These are phyloP conservation scores for Anoura caudifer DNA, from an alignment of 2,113 vertebrate genomes.

Conservation along the genomic window DNA sequence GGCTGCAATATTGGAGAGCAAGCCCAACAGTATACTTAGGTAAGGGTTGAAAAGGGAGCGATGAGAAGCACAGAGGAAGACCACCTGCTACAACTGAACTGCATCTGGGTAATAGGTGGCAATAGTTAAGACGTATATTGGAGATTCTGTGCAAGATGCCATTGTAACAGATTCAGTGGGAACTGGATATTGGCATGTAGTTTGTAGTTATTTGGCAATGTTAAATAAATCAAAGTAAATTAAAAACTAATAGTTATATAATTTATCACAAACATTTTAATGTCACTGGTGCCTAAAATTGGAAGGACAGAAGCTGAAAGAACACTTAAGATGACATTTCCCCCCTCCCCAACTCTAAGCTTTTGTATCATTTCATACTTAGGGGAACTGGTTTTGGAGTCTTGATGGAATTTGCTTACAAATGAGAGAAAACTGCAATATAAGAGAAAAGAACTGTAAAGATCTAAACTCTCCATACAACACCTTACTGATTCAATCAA, in stretches of 20 bases:
- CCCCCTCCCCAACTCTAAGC: not conserved
- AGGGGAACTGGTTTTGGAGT: not conserved
- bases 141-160: not conserved
- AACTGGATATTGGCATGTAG: not conserved
- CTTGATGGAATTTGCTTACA: not conserved
- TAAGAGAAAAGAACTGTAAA: not conserved
- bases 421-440: not conserved
- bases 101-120: rapidly evolving
- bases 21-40: rapidly evolving
- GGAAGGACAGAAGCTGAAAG: not conserved
- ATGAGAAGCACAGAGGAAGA: not conserved
- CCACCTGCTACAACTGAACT: not conserved
- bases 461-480: not conserved
- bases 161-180: not conserved
- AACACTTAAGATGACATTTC: not conserved
- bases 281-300: not conserved
- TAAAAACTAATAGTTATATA: not conserved
- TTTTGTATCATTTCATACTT: not conserved
- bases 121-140: not conserved
- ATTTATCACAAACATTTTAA: not conserved
- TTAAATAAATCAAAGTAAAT: not conserved
- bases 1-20: not conserved
- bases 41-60: not conserved
- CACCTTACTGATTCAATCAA: not conserved
- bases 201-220: not conserved